phyloP scores from a whole-genome alignment of 1,140 invertebrate genomes.

The Zaprionus camerounensis region DNA sequence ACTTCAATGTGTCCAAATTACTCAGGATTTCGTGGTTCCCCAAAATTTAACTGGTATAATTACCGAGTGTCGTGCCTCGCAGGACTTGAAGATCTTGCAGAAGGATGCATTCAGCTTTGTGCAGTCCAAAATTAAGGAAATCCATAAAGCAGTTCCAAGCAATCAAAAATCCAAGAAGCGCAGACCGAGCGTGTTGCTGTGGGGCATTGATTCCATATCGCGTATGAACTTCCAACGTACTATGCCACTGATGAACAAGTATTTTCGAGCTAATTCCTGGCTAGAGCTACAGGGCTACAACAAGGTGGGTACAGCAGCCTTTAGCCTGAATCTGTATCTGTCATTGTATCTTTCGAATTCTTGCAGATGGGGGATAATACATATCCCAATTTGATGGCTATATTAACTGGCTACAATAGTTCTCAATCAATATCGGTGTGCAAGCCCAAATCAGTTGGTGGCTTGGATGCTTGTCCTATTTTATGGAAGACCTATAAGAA shows the following conservation, averaged over 20 bases:
- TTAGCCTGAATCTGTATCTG: not conserved
- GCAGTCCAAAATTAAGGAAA: constrained; percentile 39
- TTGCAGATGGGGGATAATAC: constrained; percentile 89
- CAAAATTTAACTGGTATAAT: constrained; percentile 53
- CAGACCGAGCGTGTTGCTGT: constrained; percentile 64
- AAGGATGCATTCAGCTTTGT: constrained; percentile 69
- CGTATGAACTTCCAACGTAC: constrained; percentile 84
- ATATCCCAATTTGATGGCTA: constrained; percentile 92
- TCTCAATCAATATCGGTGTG: constrained; percentile 84
- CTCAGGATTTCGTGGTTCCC: constrained; percentile 61
- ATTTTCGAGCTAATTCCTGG: constrained; percentile 57
- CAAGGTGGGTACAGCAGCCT: constrained; percentile 51
- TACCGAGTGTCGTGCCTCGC: constrained; percentile 53
- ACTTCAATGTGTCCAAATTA: constrained; percentile 45
- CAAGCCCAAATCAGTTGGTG: constrained; percentile 84
- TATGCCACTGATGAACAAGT: constrained; percentile 63
- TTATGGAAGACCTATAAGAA: constrained; percentile 91
- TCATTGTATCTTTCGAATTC: not conserved
- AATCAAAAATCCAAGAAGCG: not conserved
- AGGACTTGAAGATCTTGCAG: constrained; percentile 36
- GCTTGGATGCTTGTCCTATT: constrained; percentile 88
- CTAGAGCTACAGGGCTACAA: constrained; percentile 73
- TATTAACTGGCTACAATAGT: constrained; percentile 88
- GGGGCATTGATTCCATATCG: constrained; percentile 77
- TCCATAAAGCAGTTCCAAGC: not conserved